Evolutionary conservation across 2,888 invertebrate genomes (phyloP).

Genomic region (Cyrtodaria siliqua): DNA sequence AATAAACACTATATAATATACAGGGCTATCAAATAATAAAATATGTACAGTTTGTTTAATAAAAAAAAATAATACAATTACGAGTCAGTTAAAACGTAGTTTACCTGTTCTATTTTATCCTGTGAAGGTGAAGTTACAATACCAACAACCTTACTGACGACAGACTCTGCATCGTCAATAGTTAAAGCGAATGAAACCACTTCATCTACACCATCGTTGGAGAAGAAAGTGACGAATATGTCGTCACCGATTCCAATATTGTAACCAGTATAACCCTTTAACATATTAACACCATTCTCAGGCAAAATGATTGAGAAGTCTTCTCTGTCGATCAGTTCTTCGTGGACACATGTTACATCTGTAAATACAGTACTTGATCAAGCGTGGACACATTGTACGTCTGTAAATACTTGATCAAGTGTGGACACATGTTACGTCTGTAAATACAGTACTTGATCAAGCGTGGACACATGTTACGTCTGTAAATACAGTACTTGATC

Average conservation of each 20-base stretch:
- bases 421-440: no score
- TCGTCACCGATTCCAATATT: neutral
- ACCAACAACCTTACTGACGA: neutral
- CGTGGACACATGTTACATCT: conserved; percentile 18
- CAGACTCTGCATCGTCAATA: conserved; percentile 2
- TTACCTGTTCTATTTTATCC: conserved; percentile 13
- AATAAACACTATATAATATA: no score
- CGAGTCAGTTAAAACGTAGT: no score
- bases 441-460: no score
- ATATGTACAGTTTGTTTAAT: no score
- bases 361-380: no score
- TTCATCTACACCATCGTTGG: conserved; percentile 8
- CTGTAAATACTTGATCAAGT: no score
- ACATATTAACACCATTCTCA: neutral
- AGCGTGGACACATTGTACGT: no score
- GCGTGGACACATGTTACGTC: no score
- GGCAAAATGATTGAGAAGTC: conserved; percentile 14
- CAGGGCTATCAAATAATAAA: no score
- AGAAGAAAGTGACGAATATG: neutral
- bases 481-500: no score
- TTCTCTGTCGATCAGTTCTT: neutral
- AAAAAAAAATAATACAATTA: no score
- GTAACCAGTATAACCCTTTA: neutral
- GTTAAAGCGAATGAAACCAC: neutral
- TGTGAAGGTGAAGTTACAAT: conserved; percentile 2